These are phyloP conservation scores for Macquaria australasica DNA, from an alignment of 2,113 vertebrate genomes.

Conservation along the genomic window DNA sequence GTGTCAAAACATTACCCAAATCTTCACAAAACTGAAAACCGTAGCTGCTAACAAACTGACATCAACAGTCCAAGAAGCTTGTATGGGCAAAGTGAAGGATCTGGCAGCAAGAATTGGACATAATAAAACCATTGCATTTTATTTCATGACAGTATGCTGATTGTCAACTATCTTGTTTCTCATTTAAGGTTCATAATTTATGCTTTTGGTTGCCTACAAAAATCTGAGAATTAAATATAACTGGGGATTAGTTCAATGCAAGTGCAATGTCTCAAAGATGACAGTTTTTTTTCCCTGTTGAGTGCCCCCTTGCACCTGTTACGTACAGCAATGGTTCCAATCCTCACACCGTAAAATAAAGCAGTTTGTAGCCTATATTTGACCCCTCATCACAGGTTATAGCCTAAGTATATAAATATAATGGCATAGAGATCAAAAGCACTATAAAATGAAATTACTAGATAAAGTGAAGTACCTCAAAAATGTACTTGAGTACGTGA, in stretches of 20 bases:
- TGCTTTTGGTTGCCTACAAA: background rate
- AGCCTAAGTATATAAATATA: no score
- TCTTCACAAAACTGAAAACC: background rate
- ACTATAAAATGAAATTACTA: background rate
- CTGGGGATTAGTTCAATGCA: background rate
- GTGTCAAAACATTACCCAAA: constrained; percentile 25
- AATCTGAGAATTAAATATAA: background rate
- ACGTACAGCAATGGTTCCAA: background rate
- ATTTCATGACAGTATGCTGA: background rate
- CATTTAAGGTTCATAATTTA: background rate
- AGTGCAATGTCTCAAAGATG: background rate
- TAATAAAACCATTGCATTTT: background rate
- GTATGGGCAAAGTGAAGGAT: background rate
- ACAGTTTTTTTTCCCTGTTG: no score
- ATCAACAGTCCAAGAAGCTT: background rate
- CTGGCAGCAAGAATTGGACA: background rate
- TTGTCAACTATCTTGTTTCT: background rate
- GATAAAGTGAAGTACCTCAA: background rate
- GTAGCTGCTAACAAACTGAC: background rate
- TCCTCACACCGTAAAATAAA: background rate
- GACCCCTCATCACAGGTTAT: no score
- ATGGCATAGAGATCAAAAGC: background rate
- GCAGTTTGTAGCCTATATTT: background rate
- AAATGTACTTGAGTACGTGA: background rate
- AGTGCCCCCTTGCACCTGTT: background rate